Percentiles rank a stretch among this genome's conserved stretches.
Evolutionary conservation across 2,888 invertebrate species (phyloP).

Genomic region (Pheosia tremula): DNA sequence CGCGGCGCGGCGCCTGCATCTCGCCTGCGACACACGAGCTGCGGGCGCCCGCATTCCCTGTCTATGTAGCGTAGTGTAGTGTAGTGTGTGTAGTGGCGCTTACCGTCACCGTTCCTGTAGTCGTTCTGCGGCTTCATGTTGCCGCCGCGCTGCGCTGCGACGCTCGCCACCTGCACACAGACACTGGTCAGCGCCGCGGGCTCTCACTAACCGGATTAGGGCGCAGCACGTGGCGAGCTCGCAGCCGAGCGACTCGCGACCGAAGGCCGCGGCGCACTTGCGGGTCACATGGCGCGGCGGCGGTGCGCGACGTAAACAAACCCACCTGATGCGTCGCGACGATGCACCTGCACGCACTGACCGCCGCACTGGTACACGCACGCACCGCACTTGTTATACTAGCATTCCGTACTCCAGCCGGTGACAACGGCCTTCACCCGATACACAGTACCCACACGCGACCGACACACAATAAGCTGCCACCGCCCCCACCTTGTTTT

Average conservation of each 20-base stretch:
- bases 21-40: no score
- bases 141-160: slow-evolving; percentile 11
- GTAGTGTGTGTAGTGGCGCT: slow-evolving; percentile 30
- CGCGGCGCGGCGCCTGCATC: slow-evolving; percentile 3
- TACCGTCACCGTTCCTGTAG: slow-evolving; percentile 68
- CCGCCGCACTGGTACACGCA: background rate
- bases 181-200: slow-evolving; percentile 23
- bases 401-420: slow-evolving; percentile 17
- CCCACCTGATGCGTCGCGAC: slow-evolving; percentile 54
- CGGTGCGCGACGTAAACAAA: slow-evolving; percentile 53
- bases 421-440: background rate
- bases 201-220: slow-evolving; percentile 51
- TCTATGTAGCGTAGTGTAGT: background rate
- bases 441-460: background rate
- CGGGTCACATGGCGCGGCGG: slow-evolving; percentile 52
- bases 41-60: background rate
- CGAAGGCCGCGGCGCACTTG: slow-evolving; percentile 49
- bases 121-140: slow-evolving; percentile 66
- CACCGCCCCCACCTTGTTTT: slow-evolving; percentile 45
- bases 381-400: slow-evolving; percentile 20
- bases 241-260: slow-evolving; percentile 10
- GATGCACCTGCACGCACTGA: slow-evolving; percentile 12
- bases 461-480: slow-evolving; percentile 2
- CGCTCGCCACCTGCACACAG: slow-evolving; percentile 29
- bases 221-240: slow-evolving; percentile 26